Conservation (phyloP, 2,797 vertebrate species). For the Falco peregrinus region DNA sequence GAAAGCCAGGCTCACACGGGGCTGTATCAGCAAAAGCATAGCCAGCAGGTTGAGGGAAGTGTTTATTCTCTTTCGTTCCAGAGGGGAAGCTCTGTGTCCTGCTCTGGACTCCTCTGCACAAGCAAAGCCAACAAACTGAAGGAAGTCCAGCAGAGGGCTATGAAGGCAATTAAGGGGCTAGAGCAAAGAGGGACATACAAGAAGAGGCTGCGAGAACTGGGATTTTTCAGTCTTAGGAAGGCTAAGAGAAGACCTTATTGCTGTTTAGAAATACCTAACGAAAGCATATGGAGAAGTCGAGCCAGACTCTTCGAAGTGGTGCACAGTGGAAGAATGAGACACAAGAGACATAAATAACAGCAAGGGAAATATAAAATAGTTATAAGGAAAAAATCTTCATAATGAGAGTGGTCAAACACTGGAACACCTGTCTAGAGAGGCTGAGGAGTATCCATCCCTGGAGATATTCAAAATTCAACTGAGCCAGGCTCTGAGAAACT, state of each 20-base stretch:
- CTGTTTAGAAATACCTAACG: neutral
- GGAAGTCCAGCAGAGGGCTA: neutral
- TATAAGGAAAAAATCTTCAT: neutral
- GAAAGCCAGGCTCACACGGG: neutral
- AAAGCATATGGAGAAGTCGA: neutral
- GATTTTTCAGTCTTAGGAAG: neutral
- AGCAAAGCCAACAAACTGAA: neutral
- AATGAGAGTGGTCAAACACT: neutral
- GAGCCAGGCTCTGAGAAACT: neutral
- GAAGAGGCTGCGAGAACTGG: neutral
- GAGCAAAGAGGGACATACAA: neutral
- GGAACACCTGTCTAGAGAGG: neutral
- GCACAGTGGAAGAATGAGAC: constrained; percentile 6
- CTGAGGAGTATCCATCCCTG: neutral
- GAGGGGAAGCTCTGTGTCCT: neutral
- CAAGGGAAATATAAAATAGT: constrained; percentile 1
- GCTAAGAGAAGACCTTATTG: neutral
- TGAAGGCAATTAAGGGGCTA: neutral
- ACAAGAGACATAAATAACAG: neutral
- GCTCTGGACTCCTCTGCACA: neutral
- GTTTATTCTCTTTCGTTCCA: constrained; percentile 12
- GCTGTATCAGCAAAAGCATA: neutral
- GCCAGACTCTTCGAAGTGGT: neutral
- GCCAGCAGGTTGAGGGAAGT: neutral
- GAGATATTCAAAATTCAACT: neutral